phyloP scores from a whole-genome alignment of 2,888 invertebrate species.

The Andrena hattorfiana region DNA sequence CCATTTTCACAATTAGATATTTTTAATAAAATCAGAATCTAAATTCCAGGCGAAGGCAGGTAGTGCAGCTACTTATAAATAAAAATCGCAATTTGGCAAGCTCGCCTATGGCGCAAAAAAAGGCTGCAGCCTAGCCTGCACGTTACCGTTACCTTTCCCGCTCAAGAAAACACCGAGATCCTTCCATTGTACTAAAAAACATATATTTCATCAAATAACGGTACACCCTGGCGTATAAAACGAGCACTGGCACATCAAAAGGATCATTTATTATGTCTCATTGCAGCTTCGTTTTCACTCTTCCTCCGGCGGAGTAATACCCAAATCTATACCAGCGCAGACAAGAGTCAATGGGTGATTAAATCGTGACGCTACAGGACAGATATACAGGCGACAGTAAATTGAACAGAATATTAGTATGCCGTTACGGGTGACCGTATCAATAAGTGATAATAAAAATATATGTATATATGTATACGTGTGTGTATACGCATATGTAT shows the following conservation, averaged over 20 bases:
- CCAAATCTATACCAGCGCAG: constrained; percentile 18
- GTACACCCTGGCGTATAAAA: neutral
- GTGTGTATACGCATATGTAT: constrained; percentile 7
- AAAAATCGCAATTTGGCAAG: too few species aligned
- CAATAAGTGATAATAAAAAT: constrained; percentile 44
- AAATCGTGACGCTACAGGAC: constrained; percentile 32
- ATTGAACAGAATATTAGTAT: constrained; percentile 41
- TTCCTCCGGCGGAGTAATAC: constrained; percentile 13
- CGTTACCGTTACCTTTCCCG: too few species aligned
- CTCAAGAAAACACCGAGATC: too few species aligned
- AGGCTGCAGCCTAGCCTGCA: too few species aligned
- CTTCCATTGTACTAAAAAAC: neutral
- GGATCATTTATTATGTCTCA: constrained; percentile 45
- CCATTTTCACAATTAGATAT: too few species aligned
- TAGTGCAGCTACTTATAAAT: too few species aligned
- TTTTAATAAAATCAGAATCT: too few species aligned
- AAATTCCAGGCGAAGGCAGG: too few species aligned
- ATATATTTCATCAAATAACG: too few species aligned
- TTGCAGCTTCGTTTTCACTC: neutral
- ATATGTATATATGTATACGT: constrained; percentile 11
- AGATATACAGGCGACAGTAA: constrained; percentile 34
- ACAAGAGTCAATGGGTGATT: constrained; percentile 26
- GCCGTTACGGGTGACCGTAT: constrained; percentile 25
- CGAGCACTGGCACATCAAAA: constrained; percentile 25
- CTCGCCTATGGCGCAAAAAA: too few species aligned